Conservation (phyloP, 2,888 invertebrate species). For the Megamerina dolium region DNA sequence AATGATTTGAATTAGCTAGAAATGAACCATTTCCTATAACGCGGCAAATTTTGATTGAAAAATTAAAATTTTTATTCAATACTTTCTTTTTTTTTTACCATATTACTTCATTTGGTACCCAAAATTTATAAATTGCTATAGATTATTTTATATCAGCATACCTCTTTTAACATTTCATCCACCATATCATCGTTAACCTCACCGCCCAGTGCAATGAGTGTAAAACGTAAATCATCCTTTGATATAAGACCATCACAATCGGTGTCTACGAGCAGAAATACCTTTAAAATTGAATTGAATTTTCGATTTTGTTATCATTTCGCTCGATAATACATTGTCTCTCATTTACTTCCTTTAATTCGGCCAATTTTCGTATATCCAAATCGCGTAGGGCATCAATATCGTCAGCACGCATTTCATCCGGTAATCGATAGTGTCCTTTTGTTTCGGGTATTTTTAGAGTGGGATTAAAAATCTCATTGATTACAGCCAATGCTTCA, state of each 20-base stretch:
- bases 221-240: constrained; percentile 58
- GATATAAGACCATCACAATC: constrained; percentile 62
- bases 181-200: constrained; percentile 55
- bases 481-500: constrained; percentile 43
- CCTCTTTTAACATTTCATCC: constrained; percentile 60
- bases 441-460: constrained; percentile 40
- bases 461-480: constrained; percentile 48
- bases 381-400: constrained; percentile 54
- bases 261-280: constrained; percentile 60
- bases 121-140: too few relatives aligned
- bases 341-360: constrained; percentile 57
- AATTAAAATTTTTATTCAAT: too few relatives aligned
- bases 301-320: neutral
- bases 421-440: constrained; percentile 43
- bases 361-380: constrained; percentile 57
- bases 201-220: constrained; percentile 57
- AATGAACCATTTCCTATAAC: too few relatives aligned
- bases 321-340: constrained; percentile 5
- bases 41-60: too few relatives aligned
- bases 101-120: too few relatives aligned
- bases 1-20: too few relatives aligned
- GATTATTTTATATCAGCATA: too few relatives aligned
- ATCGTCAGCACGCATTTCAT: constrained; percentile 39
- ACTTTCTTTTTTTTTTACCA: too few relatives aligned
- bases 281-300: constrained; percentile 44